Evolutionary conservation across 2,797 vertebrate species (phyloP).

Genomic region (Oophaga sylvatica): DNA sequence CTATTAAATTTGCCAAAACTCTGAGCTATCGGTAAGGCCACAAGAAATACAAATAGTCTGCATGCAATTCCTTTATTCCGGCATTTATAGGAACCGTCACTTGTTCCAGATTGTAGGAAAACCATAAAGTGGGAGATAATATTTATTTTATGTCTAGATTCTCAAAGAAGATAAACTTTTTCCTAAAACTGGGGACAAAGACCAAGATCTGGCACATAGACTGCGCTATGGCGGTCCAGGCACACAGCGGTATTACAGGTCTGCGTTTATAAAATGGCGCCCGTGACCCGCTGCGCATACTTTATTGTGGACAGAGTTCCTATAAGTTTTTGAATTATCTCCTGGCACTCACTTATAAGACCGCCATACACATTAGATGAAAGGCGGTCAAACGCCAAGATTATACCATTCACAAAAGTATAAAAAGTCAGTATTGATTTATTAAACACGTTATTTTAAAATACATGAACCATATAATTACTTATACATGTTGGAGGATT

Average conservation of each 20-base stretch:
- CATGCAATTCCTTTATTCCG: background rate
- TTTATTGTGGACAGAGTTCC: too few relatives aligned
- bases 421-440: too few relatives aligned
- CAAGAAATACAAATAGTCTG: background rate
- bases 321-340: too few relatives aligned
- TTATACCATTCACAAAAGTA: too few relatives aligned
- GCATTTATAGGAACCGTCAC: background rate
- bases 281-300: background rate
- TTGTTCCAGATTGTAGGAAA: background rate
- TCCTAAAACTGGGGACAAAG: background rate
- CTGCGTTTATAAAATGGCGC: background rate
- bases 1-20: constrained; percentile 38
- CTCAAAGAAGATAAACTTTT: background rate
- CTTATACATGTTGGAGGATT: too few relatives aligned
- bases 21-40: background rate
- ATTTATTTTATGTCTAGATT: background rate
- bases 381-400: too few relatives aligned
- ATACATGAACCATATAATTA: too few relatives aligned
- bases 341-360: too few relatives aligned
- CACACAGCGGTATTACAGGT: background rate
- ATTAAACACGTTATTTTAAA: too few relatives aligned
- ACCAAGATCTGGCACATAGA: background rate
- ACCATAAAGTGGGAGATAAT: background rate
- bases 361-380: too few relatives aligned
- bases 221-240: background rate